Evolutionary conservation across 2,888 invertebrate species (phyloP), one percentile per base, ranked within the genome.

Genomic region (Ferrisia virgata): DNA sequence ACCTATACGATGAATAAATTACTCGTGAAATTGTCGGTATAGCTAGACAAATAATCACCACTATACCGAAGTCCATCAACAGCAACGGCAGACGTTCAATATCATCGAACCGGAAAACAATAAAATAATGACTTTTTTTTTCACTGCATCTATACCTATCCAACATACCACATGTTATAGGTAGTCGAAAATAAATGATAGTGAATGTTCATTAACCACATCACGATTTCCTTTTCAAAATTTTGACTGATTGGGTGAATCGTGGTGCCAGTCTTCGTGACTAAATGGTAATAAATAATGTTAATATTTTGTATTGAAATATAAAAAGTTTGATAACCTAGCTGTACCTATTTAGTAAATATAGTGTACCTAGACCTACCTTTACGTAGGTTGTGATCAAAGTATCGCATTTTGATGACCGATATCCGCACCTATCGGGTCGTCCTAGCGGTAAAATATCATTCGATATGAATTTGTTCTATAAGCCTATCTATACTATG

Each of bases 211-310:
- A 82, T 82, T 64, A 58, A 82, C 82, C 82, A 28, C 82, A 82
- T 82, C 82, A 82, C 82, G 82, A 82, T 64, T 82, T 82, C 58
- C 82, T 82, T 82, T 82, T 31, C 33, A 82, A 82, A 82, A 69
- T 82, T 81, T 80, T 69, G 82, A 82, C 36, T 36, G 58, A 36
- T 76, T 28, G 18, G 28, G 28, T 47, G 64, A 69, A 82, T 64
- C 64, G 82, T 82, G 82, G 82, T 82, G 82, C 82, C 47, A 43
- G 33, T 6, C n/a, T 76, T 36, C 72, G 72, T 76, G 72, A 76
- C 72, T 18, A 76, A 76, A 76, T 76, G n/a, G 72, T 76, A 76
- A 36, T 36, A 76, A 36, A 76, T 31, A 18, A 33, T 18, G 36
- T 11, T 36, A 9, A 76, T 76, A 76, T 36, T 36, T n/a, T 76